Evolutionary conservation across 2,888 invertebrate genomes (phyloP).

Genomic region (Ariolimax columbianus): DNA sequence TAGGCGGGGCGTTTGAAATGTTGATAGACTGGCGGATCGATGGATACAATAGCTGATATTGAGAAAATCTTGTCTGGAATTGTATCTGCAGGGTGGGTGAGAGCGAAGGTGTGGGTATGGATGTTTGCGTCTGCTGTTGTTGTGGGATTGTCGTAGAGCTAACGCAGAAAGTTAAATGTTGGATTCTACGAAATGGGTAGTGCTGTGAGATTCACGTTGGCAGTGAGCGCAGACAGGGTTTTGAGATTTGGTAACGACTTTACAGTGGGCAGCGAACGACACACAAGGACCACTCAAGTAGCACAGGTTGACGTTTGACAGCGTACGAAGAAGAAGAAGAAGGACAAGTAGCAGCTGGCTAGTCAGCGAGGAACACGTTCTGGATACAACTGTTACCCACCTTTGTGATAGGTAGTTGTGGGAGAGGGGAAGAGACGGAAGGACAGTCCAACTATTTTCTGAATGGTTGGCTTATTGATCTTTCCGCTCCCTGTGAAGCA

Average conservation of each 20-base stretch:
- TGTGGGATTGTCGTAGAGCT: background rate
- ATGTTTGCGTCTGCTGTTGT: background rate
- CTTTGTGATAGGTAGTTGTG: background rate
- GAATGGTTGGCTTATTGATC: too few relatives aligned
- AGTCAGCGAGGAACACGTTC: background rate
- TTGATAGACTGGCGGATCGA: conserved; percentile 10
- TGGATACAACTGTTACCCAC: background rate
- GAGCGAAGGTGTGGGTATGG: background rate
- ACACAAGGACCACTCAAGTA: background rate
- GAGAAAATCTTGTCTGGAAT: background rate
- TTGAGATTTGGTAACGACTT: background rate
- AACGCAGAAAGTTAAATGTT: background rate
- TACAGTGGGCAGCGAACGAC: background rate
- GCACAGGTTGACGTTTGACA: too few relatives aligned
- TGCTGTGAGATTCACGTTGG: background rate
- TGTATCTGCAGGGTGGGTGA: background rate
- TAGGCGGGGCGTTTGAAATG: conserved; percentile 8
- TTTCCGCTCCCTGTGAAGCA: too few relatives aligned
- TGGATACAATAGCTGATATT: background rate
- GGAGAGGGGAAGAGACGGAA: background rate
- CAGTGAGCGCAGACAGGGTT: background rate
- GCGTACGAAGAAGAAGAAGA: too few relatives aligned
- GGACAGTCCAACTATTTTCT: too few relatives aligned
- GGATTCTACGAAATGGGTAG: background rate
- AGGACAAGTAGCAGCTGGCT: background rate